phyloP scores from a whole-genome alignment of 2,888 invertebrate genomes.

The Deroplatys truncata region DNA sequence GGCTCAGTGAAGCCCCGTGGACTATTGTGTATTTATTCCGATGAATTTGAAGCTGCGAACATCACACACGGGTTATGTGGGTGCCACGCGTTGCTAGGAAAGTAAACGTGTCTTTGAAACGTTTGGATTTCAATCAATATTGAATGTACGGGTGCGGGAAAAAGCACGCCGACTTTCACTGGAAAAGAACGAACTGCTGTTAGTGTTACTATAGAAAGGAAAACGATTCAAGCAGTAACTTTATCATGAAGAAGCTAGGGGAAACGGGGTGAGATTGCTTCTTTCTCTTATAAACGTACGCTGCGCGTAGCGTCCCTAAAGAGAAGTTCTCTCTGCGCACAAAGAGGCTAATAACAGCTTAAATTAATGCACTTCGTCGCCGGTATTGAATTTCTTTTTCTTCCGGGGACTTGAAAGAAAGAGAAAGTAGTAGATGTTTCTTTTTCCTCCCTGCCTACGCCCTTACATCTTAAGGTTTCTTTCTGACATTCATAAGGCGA shows the following conservation, averaged over 20 bases:
- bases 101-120: neutral
- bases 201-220: neutral
- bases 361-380: slow-evolving; percentile 22
- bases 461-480: neutral
- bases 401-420: slow-evolving; percentile 10
- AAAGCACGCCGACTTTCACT: neutral
- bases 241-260: neutral
- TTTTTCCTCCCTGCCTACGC: neutral
- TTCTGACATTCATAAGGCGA: neutral
- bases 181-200: neutral
- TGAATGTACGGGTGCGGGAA: neutral
- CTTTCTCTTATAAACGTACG: neutral
- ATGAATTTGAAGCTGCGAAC: neutral
- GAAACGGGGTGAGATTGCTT: neutral
- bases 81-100: neutral
- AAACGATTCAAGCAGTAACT: neutral
- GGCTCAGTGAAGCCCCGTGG: neutral
- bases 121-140: neutral
- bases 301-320: slow-evolving; percentile 1
- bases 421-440: neutral
- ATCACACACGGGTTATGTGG: neutral
- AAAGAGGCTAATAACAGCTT: slow-evolving; percentile 21
- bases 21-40: neutral
- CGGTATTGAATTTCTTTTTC: slow-evolving; percentile 22
- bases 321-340: slow-evolving; percentile 7